Evolutionary conservation across 1,140 invertebrate species (phyloP), one percentile per base, ranked within the genome.

Genomic region (Dreissena rostriformis): DNA sequence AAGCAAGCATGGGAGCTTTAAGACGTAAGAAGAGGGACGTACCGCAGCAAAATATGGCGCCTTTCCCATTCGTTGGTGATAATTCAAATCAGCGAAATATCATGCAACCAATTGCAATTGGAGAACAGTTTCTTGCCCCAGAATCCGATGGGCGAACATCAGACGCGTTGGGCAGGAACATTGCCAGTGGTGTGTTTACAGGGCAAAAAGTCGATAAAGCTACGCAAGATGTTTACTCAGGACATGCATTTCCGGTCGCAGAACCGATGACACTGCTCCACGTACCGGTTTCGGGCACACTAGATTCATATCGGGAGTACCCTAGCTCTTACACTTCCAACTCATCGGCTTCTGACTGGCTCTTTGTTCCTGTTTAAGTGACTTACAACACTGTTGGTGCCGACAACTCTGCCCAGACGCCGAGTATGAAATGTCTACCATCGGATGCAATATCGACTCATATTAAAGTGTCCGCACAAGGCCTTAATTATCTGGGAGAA

Each of bases 331-430:
- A 19, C 57, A n/a, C 6, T 24, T 4, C 17, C 57, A 61, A 61
- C 57, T 61, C 57, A 61, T n/a, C 57, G 57, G 57, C 57, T n/a
- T 61, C 2, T n/a, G 57, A 61, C 17, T 79, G 77, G 77, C 63
- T 52, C 1, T 79, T 79, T 22, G 68, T 79, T 29, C 77, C 77
- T 29, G 77, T 79, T 22, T 2, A n/a, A 61, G 66, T 79, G 15
- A 61, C 17, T 4, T 61, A 61, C 57, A 19, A 61, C 39, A 8
- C 39, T 61, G 39, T 49, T 61, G 17, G 49, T 26, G 17, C 73
- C 5, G 19, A 52, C 15, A 17, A 12, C 12, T 51, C 29, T 22
- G n/a, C 10, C 15, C 39, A 49, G 19, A 28, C 4, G 57, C 14
- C 22, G 17, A 29, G 11, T 24, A 19, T 57, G 22, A 51, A 29